Percentiles rank a stretch among this genome's conserved stretches.
phyloP scores from a whole-genome alignment of 2,888 invertebrate genomes.

The Microctonus aethiopoides region DNA sequence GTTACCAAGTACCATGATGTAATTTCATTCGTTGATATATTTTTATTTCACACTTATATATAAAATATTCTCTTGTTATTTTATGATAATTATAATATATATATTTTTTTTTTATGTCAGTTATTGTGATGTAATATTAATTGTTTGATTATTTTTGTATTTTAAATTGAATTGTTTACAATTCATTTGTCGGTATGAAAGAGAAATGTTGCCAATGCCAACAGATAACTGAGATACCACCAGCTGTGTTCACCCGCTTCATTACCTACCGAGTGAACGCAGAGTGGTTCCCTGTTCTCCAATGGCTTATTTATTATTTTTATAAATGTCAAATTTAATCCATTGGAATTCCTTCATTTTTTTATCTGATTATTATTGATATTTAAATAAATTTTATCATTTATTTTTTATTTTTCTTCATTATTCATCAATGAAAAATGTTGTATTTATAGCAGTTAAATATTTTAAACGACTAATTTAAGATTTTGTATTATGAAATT shows the following conservation, averaged over 20 bases:
- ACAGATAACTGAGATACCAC: conserved; percentile 93
- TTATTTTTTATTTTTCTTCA: no score
- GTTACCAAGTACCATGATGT: background rate
- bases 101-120: background rate
- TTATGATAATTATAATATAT: background rate
- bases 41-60: background rate
- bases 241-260: conserved; percentile 96
- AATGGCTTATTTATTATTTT: conserved; percentile 63
- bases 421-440: no score
- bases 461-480: background rate
- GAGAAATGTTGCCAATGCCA: conserved; percentile 51
- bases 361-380: no score
- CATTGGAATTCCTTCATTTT: no score
- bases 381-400: no score
- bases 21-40: background rate
- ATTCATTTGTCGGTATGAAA: conserved; percentile 13
- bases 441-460: no score
- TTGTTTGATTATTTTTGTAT: background rate
- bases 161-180: background rate
- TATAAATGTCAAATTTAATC: background rate
- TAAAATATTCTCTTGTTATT: no score
- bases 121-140: background rate
- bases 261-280: conserved; percentile 87
- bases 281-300: conserved; percentile 96
- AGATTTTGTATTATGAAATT: background rate